Evolutionary conservation across 2,888 invertebrate genomes (phyloP).

Genomic region (Melitaea athalia): DNA sequence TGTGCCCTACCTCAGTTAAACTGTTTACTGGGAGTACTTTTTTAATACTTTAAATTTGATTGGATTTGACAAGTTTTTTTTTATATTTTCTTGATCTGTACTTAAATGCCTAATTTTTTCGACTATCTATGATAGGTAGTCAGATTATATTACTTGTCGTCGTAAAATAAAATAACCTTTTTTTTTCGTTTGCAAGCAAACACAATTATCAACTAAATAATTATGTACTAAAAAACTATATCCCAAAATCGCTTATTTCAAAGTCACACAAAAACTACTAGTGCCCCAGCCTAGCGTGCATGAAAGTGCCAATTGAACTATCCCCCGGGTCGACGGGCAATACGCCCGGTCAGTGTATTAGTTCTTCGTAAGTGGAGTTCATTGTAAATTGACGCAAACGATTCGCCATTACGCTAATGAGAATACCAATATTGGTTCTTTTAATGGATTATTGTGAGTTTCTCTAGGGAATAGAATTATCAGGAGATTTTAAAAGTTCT

Average conservation of each 20-base stretch:
- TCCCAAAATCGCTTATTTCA: neutral
- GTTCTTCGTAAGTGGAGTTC: conserved; percentile 30
- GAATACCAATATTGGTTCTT: neutral
- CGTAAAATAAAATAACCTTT: too few relatives aligned
- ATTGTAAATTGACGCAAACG: conserved; percentile 28
- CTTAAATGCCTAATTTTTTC: too few relatives aligned
- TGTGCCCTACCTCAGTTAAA: too few relatives aligned
- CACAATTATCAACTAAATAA: too few relatives aligned
- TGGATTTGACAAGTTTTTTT: too few relatives aligned
- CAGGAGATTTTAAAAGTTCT: neutral
- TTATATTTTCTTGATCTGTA: too few relatives aligned
- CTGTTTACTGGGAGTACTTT: too few relatives aligned
- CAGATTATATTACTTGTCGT: too few relatives aligned
- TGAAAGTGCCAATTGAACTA: conserved; percentile 31
- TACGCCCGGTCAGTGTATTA: conserved; percentile 23
- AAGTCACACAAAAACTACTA: conserved; percentile 10
- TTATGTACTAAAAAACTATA: neutral
- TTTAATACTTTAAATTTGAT: too few relatives aligned
- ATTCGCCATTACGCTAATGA: conserved; percentile 19
- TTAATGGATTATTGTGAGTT: neutral
- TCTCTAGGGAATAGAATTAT: neutral
- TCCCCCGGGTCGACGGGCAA: conserved; percentile 27
- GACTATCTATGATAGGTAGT: too few relatives aligned
- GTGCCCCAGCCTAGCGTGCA: conserved; percentile 19
- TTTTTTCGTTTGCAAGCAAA: too few relatives aligned